Evolutionary conservation across 2,797 vertebrate genomes (phyloP), one percentile per base, ranked within the genome.

Genomic region (Anolis apletophallus): DNA sequence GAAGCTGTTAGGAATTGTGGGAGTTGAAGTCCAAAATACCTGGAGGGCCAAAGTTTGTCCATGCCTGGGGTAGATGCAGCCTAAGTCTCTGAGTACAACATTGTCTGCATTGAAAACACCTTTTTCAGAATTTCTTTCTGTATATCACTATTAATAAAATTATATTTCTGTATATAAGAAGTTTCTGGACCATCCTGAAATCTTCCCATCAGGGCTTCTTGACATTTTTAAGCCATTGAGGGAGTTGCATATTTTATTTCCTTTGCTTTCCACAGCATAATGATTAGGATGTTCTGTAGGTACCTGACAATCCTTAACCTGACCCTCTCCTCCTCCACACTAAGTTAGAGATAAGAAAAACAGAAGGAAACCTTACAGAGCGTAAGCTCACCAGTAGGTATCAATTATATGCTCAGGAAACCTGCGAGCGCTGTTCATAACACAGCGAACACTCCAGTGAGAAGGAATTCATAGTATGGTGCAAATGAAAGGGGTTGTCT

Each of bases 381-480:
- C 74, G 5, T 68, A 46, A 85, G 84, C 77, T 82, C 40, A n/a
- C 73, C 19, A 59, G 68, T 67, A 71, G 21, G 85, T 78, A 80
- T 64, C 54, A 86, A 71, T 69, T 85, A 64, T 50, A 89, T 78
- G 78, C 78, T 88, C 32, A 68, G 14, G 32, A 68, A 77, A 0
- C 88, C 16, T 79, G 52, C 2, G 73, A 80, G 82, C 59, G 6
- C 88, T 74, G 50, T 89, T 90, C 88, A 90, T 89, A 85, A 71
- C 57, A 0, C 0, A 76, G 34, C 55, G 16, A 83, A 81, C 23
- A 57, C 46, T 85, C 73, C 13, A 0, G 6, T 69, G 67, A 40
- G 69, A 90, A 52, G 52, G 92, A 34, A 85, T 64, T 61, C 87
- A 90, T 71, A 82, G 80, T 85, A 81, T 46, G 84, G 78, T 73